Percentiles rank a stretch among this genome's conserved stretches.
Evolutionary conservation across 2,888 invertebrate genomes (phyloP).

Genomic region (Caenorhabditis zanzibari): DNA sequence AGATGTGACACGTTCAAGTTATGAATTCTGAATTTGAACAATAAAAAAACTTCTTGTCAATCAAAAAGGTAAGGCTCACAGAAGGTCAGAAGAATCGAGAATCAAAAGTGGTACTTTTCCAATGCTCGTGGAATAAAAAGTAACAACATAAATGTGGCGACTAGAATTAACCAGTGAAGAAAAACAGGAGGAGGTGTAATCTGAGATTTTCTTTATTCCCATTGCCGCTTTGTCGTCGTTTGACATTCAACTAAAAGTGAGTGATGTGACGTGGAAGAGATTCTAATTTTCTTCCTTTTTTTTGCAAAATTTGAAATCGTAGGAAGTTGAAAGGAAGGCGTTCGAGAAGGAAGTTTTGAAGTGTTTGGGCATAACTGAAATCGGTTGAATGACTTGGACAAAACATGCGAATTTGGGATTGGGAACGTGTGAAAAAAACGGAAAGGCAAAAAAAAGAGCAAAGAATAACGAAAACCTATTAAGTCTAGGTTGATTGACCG

Average conservation of each 20-base stretch:
- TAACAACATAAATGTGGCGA: no score
- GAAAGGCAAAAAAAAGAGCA: not conserved
- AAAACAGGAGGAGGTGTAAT: conserved; percentile 41
- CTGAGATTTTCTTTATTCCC: conserved; percentile 44
- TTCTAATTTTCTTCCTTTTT: not conserved
- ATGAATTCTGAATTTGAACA: conserved; percentile 40
- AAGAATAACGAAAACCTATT: not conserved
- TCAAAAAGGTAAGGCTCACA: not conserved
- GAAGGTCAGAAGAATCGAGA: not conserved
- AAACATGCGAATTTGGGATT: conserved; percentile 10
- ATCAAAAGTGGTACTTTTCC: conserved; percentile 6
- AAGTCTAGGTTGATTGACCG: not conserved
- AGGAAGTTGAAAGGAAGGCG: not conserved
- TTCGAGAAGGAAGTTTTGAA: conserved; percentile 23
- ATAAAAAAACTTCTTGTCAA: conserved; percentile 1
- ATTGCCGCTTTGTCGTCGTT: conserved; percentile 4
- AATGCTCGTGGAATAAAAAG: conserved; percentile 18
- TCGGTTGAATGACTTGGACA: conserved; percentile 1
- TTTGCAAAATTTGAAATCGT: conserved; percentile 1
- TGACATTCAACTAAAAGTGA: conserved; percentile 37
- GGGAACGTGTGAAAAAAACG: not conserved
- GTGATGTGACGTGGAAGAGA: conserved; percentile 43
- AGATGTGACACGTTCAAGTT: conserved; percentile 44
- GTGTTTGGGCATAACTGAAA: conserved; percentile 2
- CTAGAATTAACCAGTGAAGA: conserved; percentile 34